These are phyloP conservation scores for Drosophila quinaria DNA, from an alignment of 2,888 invertebrate species.

Conservation along the genomic window DNA sequence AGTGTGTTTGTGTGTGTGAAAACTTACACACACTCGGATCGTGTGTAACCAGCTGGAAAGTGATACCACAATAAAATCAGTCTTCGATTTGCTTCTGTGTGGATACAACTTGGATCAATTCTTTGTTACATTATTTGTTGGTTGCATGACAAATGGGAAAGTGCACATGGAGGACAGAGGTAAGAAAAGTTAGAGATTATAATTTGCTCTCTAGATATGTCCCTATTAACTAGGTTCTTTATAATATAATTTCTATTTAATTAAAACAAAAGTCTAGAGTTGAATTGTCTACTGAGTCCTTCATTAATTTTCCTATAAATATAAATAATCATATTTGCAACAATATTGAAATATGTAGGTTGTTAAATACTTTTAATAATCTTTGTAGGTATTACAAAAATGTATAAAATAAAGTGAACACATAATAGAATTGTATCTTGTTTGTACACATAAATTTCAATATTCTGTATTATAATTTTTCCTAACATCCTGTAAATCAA, in stretches of 20 bases:
- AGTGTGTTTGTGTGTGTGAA: slow-evolving; percentile 9
- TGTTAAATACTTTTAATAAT: too few relatives aligned
- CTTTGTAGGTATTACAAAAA: too few relatives aligned
- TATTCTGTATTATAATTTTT: background rate
- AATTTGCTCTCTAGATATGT: background rate
- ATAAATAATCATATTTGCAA: too few relatives aligned
- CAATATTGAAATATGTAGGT: too few relatives aligned
- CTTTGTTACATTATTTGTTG: background rate
- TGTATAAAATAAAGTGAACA: too few relatives aligned
- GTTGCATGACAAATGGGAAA: background rate
- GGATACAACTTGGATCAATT: too few relatives aligned
- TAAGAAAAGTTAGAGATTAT: background rate
- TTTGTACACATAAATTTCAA: background rate
- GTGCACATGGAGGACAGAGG: background rate
- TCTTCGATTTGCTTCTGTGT: slow-evolving; percentile 6
- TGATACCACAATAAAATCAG: slow-evolving; percentile 37
- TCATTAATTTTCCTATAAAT: too few relatives aligned
- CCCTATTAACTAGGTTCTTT: background rate
- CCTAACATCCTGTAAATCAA: background rate
- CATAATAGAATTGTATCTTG: background rate
- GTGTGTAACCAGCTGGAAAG: slow-evolving; percentile 40
- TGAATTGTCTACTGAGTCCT: too few relatives aligned
- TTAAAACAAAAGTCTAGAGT: too few relatives aligned
- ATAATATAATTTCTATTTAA: background rate
- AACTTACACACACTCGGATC: slow-evolving; percentile 14